Conservation (phyloP, 1,140 invertebrate species). For the Lepidurus packardi region DNA sequence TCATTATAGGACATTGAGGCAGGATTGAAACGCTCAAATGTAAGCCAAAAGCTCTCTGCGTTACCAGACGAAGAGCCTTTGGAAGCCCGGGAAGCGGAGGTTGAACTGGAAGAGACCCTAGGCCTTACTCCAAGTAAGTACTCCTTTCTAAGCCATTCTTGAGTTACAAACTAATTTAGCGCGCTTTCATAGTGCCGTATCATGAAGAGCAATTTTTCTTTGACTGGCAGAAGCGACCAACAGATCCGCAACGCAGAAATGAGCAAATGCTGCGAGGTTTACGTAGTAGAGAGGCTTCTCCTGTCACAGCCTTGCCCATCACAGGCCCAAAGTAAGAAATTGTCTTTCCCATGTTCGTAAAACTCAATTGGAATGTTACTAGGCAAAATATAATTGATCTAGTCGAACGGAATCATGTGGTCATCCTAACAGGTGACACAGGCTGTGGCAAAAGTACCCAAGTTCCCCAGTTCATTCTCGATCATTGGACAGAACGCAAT, state of each 20-base stretch:
- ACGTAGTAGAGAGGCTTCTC: background rate
- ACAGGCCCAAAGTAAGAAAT: background rate
- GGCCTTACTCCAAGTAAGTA: background rate
- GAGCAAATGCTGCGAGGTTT: background rate
- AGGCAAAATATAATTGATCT: constrained; percentile 30
- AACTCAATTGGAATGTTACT: background rate
- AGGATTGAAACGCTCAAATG: background rate
- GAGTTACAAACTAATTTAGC: background rate
- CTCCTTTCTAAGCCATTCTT: background rate
- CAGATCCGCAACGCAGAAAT: background rate
- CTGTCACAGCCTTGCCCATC: background rate
- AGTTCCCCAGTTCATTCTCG: constrained; percentile 49
- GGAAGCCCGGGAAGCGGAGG: constrained; percentile 27
- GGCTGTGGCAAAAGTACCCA: constrained; percentile 48
- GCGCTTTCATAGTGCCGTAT: background rate
- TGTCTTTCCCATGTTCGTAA: background rate
- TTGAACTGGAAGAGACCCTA: constrained; percentile 26
- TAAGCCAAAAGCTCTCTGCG: background rate
- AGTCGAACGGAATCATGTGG: constrained; percentile 41
- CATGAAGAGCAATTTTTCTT: background rate
- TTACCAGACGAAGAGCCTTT: constrained; percentile 27
- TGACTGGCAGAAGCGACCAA: background rate
- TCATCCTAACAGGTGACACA: constrained; percentile 46
- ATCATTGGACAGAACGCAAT: constrained; percentile 45
- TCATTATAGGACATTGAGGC: background rate